phyloP scores from a whole-genome alignment of 2,797 vertebrate species.

The Muscicapa striata region DNA sequence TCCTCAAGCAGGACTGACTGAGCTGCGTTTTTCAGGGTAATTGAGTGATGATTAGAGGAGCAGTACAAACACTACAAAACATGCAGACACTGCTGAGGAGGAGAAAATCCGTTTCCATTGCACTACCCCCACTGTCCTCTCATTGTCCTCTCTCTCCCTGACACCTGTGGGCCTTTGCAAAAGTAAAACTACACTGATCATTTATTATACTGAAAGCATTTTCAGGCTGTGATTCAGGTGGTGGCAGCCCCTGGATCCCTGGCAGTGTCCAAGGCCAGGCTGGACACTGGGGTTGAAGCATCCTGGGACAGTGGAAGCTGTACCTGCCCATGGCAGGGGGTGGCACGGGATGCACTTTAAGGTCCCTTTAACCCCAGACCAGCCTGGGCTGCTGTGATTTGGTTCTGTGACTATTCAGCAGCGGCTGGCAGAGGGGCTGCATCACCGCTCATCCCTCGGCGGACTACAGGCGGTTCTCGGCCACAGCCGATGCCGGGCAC shows the following conservation, averaged over 20 bases:
- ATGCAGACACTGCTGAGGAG: rapidly evolving
- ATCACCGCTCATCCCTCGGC: not conserved
- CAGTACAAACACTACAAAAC: not conserved
- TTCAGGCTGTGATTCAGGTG: not conserved
- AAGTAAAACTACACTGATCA: not conserved
- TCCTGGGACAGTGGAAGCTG: not conserved
- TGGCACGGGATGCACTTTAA: not conserved
- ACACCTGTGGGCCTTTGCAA: not conserved
- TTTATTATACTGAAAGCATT: not conserved
- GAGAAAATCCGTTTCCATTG: not conserved
- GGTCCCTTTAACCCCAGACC: not conserved
- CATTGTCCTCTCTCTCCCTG: not conserved
- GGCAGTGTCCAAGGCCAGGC: too few relatives aligned
- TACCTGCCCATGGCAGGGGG: not conserved
- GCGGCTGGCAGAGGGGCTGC: not conserved
- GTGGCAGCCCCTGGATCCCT: not conserved
- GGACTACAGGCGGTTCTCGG: not conserved
- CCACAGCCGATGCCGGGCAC: not conserved
- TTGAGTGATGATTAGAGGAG: rapidly evolving
- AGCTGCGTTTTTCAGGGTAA: rapidly evolving
- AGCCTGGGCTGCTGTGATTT: not conserved
- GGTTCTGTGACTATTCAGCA: not conserved
- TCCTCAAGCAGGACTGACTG: rapidly evolving
- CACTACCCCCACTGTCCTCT: rapidly evolving
- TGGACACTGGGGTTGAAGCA: not conserved